These are phyloP conservation scores for Rhyzopertha dominica DNA, from an alignment of 1,140 invertebrate genomes.

Conservation along the genomic window DNA sequence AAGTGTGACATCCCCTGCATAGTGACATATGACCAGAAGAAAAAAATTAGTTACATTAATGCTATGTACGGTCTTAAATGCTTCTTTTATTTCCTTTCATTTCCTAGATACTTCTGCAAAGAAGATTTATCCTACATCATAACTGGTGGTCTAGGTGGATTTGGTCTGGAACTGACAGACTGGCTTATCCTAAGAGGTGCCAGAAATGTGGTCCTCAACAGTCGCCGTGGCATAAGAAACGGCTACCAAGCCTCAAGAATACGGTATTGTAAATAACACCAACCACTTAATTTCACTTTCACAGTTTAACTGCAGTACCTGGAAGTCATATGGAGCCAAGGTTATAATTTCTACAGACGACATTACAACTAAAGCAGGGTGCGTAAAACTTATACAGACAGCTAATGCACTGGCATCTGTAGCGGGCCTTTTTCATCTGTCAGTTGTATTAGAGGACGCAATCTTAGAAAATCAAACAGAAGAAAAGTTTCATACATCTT, in stretches of 20 bases:
- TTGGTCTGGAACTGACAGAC: constrained; percentile 72
- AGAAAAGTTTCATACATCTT: constrained; percentile 47
- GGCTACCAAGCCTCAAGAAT: constrained; percentile 75
- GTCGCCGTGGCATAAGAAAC: constrained; percentile 59
- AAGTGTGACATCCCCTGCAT: too few relatives aligned
- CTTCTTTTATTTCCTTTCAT: too few relatives aligned
- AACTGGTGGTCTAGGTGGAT: constrained; percentile 70
- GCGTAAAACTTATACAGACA: constrained; percentile 53
- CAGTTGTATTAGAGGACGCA: constrained; percentile 56
- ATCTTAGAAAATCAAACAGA: constrained; percentile 52
- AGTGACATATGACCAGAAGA: too few relatives aligned
- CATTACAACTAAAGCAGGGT: constrained; percentile 47
- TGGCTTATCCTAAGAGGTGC: constrained; percentile 71
- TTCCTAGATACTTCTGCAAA: constrained; percentile 22
- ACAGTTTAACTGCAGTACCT: too few relatives aligned
- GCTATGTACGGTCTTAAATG: too few relatives aligned
- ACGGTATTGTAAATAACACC: too few relatives aligned
- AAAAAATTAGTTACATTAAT: too few relatives aligned
- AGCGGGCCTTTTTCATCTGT: constrained; percentile 75
- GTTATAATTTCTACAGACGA: constrained; percentile 50
- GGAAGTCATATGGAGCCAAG: constrained; percentile 52
- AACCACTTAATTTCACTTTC: too few relatives aligned
- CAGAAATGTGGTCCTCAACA: constrained; percentile 62
- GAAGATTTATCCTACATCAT: constrained; percentile 48
- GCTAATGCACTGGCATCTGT: constrained; percentile 57